A percentile compares a stretch with the other conserved stretches of the same genome.
These are phyloP conservation scores for Drosophila lowei DNA, from an alignment of 1,140 invertebrate genomes.

Conservation along the genomic window DNA sequence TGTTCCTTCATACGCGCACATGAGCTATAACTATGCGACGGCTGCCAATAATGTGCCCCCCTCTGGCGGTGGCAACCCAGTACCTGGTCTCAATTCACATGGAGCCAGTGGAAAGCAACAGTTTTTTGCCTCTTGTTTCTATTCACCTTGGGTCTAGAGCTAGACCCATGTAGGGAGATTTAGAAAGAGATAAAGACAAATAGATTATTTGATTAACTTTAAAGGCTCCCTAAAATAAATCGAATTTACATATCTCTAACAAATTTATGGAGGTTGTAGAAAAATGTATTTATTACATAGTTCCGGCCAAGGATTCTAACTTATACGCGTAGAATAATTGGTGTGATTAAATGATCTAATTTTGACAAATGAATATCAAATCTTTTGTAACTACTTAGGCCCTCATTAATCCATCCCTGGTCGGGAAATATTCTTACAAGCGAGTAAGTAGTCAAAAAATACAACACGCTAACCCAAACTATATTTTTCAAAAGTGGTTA, in stretches of 20 bases:
- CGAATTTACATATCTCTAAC: slow-evolving; percentile 75
- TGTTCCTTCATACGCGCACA: slow-evolving; percentile 61
- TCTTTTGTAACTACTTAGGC: too few species aligned
- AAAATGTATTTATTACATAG: slow-evolving; percentile 47
- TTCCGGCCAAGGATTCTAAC: slow-evolving; percentile 54
- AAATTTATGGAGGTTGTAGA: slow-evolving; percentile 50
- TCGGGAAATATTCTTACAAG: too few species aligned
- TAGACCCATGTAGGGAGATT: neutral
- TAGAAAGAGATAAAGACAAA: neutral
- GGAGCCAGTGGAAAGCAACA: slow-evolving; percentile 69
- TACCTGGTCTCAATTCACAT: slow-evolving; percentile 31
- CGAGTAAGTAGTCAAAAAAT: too few species aligned
- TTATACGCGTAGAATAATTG: slow-evolving; percentile 29
- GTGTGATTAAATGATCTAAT: slow-evolving; percentile 57
- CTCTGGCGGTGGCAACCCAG: slow-evolving; percentile 13
- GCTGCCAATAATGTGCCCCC: slow-evolving; percentile 41
- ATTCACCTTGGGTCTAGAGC: slow-evolving; percentile 76
- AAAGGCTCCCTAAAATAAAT: slow-evolving; percentile 45
- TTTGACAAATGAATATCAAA: slow-evolving; percentile 22
- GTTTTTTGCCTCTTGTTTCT: slow-evolving; percentile 79
- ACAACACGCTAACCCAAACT: too few species aligned
- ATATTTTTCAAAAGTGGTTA: too few species aligned
- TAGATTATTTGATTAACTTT: slow-evolving; percentile 13
- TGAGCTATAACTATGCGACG: slow-evolving; percentile 71
- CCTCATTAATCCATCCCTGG: too few species aligned